These are phyloP conservation scores for Uloborus plumipes DNA, from an alignment of 2,888 invertebrate species.

Conservation along the genomic window DNA sequence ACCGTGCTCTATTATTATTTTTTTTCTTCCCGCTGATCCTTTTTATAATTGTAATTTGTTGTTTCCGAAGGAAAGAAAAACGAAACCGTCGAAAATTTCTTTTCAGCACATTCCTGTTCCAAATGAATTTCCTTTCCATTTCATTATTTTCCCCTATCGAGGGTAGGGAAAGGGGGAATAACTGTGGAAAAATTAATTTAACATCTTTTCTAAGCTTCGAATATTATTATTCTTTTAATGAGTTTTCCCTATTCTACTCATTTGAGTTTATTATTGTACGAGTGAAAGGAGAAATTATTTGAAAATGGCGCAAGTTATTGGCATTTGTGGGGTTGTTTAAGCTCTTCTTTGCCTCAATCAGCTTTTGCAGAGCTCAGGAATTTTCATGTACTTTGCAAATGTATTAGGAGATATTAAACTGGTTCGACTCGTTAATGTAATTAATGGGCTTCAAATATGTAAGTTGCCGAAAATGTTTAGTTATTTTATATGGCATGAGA, in stretches of 20 bases:
- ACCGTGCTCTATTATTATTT: conserved; percentile 12
- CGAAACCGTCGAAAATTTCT: conserved; percentile 25
- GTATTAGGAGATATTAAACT: too few relatives aligned
- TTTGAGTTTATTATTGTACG: conserved; percentile 37
- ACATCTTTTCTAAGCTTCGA: conserved; percentile 24
- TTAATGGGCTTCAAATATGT: too few relatives aligned
- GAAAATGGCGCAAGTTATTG: too few relatives aligned
- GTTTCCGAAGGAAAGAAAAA: conserved; percentile 26
- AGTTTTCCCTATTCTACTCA: conserved; percentile 20
- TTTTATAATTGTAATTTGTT: conserved; percentile 45
- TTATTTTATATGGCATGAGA: too few relatives aligned
- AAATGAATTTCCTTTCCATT: conserved; percentile 27
- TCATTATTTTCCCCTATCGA: conserved; percentile 1
- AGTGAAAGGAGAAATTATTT: neutral
- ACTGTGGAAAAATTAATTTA: conserved; percentile 56
- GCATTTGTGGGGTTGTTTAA: too few relatives aligned
- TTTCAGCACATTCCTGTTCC: conserved; percentile 33
- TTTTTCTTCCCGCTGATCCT: neutral
- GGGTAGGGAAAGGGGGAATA: conserved; percentile 8
- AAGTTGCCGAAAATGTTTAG: too few relatives aligned
- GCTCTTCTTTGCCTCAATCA: too few relatives aligned
- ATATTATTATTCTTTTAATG: conserved; percentile 52
- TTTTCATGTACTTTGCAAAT: too few relatives aligned
- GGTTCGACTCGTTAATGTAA: too few relatives aligned
- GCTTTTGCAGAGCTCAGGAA: too few relatives aligned